Evolutionary conservation across 1,140 invertebrate species (phyloP).

Genomic region (Anastrepha obliqua): DNA sequence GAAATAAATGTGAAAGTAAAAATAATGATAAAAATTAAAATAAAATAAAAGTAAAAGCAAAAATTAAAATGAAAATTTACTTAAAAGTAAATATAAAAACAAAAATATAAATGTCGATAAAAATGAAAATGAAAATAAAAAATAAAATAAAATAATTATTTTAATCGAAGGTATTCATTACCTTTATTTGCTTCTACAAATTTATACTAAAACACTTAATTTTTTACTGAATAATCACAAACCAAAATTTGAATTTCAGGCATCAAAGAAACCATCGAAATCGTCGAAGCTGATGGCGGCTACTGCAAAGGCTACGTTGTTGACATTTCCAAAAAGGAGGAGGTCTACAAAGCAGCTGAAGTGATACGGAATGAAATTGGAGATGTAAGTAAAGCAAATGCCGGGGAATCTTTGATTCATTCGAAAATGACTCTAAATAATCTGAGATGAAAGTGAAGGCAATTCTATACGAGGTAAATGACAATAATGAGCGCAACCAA

Average conservation of each 20-base stretch:
- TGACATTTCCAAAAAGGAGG: conserved; percentile 86
- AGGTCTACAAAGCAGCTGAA: conserved; percentile 88
- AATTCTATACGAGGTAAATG: too few species aligned
- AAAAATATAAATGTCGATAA: too few species aligned
- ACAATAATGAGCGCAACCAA: neutral
- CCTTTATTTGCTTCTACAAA: conserved; percentile 5
- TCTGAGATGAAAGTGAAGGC: too few species aligned
- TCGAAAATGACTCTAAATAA: too few species aligned
- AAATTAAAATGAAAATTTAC: too few species aligned
- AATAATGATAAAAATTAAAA: too few species aligned
- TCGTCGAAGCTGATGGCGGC: conserved; percentile 83
- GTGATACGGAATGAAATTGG: conserved; percentile 89
- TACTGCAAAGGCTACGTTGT: conserved; percentile 84
- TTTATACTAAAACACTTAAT: neutral
- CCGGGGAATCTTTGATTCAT: neutral
- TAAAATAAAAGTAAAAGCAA: too few species aligned
- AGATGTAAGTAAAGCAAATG: conserved; percentile 78
- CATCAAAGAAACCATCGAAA: conserved; percentile 84
- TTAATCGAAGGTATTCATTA: too few species aligned
- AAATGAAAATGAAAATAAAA: too few species aligned
- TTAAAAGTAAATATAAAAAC: too few species aligned
- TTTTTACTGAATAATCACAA: neutral
- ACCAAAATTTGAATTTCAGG: conserved; percentile 75
- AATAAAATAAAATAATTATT: too few species aligned
- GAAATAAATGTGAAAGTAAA: too few species aligned